These are phyloP conservation scores for Microctenopoma stevenorrisi DNA, from an alignment of 2,797 vertebrate species.

Conservation along the genomic window DNA sequence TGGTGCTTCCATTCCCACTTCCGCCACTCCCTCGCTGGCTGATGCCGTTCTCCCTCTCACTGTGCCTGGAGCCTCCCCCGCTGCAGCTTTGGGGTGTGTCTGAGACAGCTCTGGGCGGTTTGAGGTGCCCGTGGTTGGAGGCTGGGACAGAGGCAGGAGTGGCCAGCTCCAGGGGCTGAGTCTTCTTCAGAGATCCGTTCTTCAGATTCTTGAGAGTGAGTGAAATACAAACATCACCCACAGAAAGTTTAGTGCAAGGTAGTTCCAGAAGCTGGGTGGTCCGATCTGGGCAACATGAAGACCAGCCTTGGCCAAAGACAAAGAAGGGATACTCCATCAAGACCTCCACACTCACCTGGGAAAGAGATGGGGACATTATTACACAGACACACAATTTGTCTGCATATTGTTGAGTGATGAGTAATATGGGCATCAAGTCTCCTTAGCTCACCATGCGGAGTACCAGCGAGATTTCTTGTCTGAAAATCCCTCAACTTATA, in stretches of 20 bases:
- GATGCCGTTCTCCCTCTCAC: constrained; percentile 94
- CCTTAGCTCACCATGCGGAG: neutral
- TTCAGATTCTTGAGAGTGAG: constrained; percentile 97
- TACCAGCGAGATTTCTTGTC: neutral
- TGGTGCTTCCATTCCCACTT: constrained; percentile 69
- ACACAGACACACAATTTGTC: neutral
- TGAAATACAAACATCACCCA: constrained; percentile 99
- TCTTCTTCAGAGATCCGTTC: constrained; percentile 97
- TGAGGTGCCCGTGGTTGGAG: constrained; percentile 80
- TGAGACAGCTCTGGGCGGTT: constrained; percentile 85
- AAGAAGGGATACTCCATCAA: constrained; percentile 99
- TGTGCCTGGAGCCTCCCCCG: constrained; percentile 85
- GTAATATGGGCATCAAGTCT: neutral
- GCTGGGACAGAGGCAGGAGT: constrained; percentile 46
- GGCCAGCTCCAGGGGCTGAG: constrained; percentile 85
- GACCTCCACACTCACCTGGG: constrained; percentile 97
- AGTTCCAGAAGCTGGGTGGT: constrained; percentile 97
- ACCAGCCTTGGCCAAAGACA: constrained; percentile 99
- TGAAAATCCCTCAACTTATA: neutral
- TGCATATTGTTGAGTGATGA: neutral
- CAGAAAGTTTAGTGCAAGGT: constrained; percentile 96
- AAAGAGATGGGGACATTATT: constrained; percentile 1
- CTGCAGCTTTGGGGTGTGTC: constrained; percentile 70
- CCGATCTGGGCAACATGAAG: constrained; percentile 96
- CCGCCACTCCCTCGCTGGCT: constrained; percentile 82